Base-by-base conservation (phyloP, 23 tunicate genomes). In the Halocynthia roretzi region DNA sequence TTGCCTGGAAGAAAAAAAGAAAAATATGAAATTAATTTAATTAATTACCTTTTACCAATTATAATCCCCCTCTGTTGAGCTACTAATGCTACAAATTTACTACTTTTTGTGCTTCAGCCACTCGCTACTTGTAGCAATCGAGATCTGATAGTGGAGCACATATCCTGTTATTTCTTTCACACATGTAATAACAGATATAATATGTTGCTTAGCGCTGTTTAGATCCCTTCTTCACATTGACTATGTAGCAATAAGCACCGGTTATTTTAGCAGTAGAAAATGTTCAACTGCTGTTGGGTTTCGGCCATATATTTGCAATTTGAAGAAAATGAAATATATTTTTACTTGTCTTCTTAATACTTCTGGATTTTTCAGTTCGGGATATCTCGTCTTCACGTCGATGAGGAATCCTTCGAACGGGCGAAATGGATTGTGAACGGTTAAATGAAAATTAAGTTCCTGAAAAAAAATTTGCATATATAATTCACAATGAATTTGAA, bases 321-420 rank as follows among this genome's bases (percentile, higher is more conserved):
- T n/a, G n/a, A n/a, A n/a, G n/a, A n/a, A n/a, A n/a, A n/a, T n/a
- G n/a, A n/a, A 15, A 15, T 60, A 15, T n/a, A 60, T 15, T 15
- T 12, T 86, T 69, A 86, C 92, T 18, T 52, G 58, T 53, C 75
- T 62, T 21, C 98, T 72, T 6, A 93, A 75, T 56, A 76, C 82
- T 61, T 93, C 94, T 12, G 83, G 80, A 54, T 87, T 80, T 55
- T 86, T 20, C 18, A 80, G 9, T n/a, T 75, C 48, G 8, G 82
- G 80, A 70, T 68, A 83, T 20, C 98, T 74, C 7, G 98, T 87
- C 71, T 87, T 87, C 31, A 93, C 50, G 61, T 93, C 98, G 53
- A 93, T 93, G 50, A 93, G 62, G 75, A 93, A 93, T n/a, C 98
- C 98, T 75, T 93, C 98, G 8, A 93, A 63, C 0, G 98, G 93